phyloP scores from a whole-genome alignment of 2,113 vertebrate species.

The Cheilinus undulatus region DNA sequence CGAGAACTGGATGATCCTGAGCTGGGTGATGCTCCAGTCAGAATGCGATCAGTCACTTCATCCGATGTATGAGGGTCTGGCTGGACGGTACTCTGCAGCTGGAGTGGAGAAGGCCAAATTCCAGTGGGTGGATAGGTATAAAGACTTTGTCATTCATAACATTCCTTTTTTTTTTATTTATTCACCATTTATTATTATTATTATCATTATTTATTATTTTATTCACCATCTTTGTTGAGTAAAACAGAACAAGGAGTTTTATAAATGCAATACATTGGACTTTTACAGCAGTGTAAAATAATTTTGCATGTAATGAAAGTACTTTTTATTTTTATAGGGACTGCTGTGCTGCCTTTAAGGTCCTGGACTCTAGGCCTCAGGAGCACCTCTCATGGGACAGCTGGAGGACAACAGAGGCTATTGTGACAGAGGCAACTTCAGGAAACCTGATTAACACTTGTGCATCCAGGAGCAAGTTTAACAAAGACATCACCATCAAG shows the following conservation, averaged over 20 bases:
- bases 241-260: no score
- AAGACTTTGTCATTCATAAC: not conserved
- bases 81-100: not conserved
- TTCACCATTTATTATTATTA: no score
- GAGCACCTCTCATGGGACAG: not conserved
- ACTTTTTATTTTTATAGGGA: not conserved
- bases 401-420: not conserved
- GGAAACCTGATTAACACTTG: not conserved
- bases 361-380: not conserved
- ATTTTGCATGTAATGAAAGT: no score
- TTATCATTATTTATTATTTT: no score
- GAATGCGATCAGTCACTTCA: not conserved
- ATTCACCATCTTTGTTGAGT: no score
- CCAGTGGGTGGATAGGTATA: conserved; percentile 10
- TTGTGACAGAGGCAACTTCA: not conserved
- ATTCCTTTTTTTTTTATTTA: no score
- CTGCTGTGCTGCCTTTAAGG: not conserved
- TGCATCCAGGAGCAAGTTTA: not conserved
- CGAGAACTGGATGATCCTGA: not conserved
- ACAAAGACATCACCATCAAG: not conserved
- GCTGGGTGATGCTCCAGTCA: conserved; percentile 7
- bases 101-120: not conserved
- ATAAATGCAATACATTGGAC: no score
- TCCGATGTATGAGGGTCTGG: not conserved
- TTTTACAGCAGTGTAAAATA: no score